Evolutionary conservation across 2,797 vertebrate genomes (phyloP).

Genomic region (Iguana delicatissima): DNA sequence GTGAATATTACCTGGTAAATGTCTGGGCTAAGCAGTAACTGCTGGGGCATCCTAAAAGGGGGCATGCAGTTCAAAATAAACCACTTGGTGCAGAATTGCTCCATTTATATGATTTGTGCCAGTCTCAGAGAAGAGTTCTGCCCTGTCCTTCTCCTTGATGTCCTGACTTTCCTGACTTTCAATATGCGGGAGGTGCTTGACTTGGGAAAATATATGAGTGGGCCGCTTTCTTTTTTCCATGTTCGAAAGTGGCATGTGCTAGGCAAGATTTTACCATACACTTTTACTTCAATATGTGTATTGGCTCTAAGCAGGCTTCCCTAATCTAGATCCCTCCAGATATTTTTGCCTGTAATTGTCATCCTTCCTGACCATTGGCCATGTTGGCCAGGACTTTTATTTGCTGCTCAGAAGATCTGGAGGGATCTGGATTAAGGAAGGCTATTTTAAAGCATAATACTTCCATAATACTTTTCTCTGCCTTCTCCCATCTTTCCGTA

Average conservation of each 20-base stretch:
- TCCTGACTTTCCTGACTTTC: neutral
- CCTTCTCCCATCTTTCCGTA: neutral
- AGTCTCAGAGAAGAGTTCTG: neutral
- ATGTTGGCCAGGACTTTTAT: too few species aligned
- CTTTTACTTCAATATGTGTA: neutral
- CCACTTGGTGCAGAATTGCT: neutral
- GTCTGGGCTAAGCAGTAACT: too few species aligned
- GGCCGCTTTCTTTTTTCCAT: neutral
- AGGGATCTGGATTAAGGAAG: neutral
- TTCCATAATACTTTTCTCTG: neutral
- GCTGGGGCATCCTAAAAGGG: neutral
- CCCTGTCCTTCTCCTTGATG: neutral
- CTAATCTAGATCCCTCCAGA: neutral
- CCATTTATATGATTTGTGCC: neutral
- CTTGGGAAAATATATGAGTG: neutral
- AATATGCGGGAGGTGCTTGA: neutral
- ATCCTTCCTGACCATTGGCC: too few species aligned
- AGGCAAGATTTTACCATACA: too few species aligned
- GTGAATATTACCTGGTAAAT: neutral
- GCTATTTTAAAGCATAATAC: too few species aligned
- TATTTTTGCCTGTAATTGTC: too few species aligned
- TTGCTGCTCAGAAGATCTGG: neutral
- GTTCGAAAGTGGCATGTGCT: neutral
- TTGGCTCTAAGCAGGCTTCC: neutral
- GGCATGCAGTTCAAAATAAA: neutral